These are phyloP conservation scores for Sinocyclocheilus maitianheensis DNA, from an alignment of 2,113 vertebrate species.

Conservation along the genomic window DNA sequence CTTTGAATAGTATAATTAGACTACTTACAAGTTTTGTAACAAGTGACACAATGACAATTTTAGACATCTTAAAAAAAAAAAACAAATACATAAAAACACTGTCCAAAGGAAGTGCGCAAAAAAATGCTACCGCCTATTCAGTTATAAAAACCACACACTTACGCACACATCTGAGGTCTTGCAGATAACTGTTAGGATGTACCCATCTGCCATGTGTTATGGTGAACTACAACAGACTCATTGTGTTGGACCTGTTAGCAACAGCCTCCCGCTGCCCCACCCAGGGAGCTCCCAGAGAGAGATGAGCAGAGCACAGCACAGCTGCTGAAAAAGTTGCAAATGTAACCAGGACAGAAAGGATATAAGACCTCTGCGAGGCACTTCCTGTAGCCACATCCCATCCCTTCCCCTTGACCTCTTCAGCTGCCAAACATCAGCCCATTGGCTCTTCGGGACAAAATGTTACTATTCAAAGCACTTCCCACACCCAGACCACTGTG, in stretches of 20 bases:
- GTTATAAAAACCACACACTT: conserved; percentile 22
- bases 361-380: conserved; percentile 71
- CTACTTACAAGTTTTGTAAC: not conserved
- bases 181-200: conserved; percentile 32
- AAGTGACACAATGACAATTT: not conserved
- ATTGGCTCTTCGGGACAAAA: conserved; percentile 64
- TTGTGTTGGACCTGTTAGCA: conserved; percentile 54
- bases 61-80: not conserved
- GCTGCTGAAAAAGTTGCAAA: conserved; percentile 70
- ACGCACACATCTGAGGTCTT: conserved; percentile 13
- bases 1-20: not conserved
- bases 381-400: conserved; percentile 75
- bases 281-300: conserved; percentile 42
- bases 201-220: conserved; percentile 47
- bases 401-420: conserved; percentile 65
- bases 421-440: conserved; percentile 71
- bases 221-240: conserved; percentile 51
- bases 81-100: not conserved
- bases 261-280: conserved; percentile 49
- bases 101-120: not conserved
- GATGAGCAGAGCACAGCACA: conserved; percentile 54
- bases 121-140: not conserved
- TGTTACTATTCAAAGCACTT: conserved; percentile 59
- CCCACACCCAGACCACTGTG: conserved; percentile 36
- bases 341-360: conserved; percentile 67